A percentile compares a stretch with the other conserved stretches of the same genome.
Conservation (phyloP, 2,797 vertebrate genomes). For the Pantherophis alleghaniensis region DNA sequence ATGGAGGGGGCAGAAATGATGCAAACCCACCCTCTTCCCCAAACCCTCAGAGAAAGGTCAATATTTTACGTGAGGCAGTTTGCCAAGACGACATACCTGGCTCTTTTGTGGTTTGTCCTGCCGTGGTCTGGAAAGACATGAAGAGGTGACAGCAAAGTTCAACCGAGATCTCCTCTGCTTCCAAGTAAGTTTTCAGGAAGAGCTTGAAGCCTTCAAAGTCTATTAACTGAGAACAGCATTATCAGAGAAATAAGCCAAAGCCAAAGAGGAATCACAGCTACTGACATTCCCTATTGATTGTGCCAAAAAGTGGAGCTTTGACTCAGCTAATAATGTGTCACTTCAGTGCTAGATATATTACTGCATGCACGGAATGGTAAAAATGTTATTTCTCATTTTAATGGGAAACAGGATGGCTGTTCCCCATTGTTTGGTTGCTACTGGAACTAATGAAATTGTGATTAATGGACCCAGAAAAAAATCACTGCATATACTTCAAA, state of each 20-base stretch:
- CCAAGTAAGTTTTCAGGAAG: conserved; percentile 89
- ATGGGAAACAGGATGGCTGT: not conserved
- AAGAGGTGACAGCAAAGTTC: conserved; percentile 86
- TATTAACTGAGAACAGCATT: conserved; percentile 74
- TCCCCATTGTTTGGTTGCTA: not conserved
- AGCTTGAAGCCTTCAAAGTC: conserved; percentile 85
- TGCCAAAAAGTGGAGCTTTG: not conserved
- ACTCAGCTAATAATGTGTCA: not conserved
- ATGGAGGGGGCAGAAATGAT: not conserved
- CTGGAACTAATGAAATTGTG: not conserved
- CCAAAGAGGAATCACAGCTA: not conserved
- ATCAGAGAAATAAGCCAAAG: not conserved
- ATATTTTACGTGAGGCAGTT: not conserved
- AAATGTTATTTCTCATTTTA: not conserved
- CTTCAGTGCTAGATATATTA: not conserved
- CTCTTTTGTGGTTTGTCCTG: conserved; percentile 42
- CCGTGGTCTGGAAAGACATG: conserved; percentile 81
- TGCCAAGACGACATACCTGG: conserved; percentile 41
- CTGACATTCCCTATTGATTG: no score
- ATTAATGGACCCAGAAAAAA: not conserved
- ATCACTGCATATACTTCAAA: not conserved
- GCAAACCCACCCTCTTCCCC: no score
- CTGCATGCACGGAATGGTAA: not conserved
- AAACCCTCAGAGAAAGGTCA: not conserved
- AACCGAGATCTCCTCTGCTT: conserved; percentile 80